Conservation (phyloP, 2,797 vertebrate species). For the Dendrocincla tyrannina region DNA sequence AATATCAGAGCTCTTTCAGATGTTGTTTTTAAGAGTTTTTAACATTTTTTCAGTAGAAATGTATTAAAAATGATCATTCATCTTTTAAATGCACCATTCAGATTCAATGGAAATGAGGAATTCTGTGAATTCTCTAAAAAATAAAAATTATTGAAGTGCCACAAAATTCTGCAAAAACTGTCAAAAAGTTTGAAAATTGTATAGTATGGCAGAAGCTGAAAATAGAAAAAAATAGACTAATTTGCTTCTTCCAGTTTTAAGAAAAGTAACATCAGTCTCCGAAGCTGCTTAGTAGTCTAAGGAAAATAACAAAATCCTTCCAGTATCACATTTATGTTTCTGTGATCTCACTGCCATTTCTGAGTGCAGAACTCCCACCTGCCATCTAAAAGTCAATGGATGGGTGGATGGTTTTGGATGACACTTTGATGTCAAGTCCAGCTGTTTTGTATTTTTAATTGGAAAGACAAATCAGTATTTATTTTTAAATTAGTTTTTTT, state of each 20-base stretch:
- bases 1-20: not conserved
- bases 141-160: not conserved
- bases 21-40: not conserved
- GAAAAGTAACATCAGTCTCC: not conserved
- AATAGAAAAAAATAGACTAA: not conserved
- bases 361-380: not conserved
- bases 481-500: not conserved
- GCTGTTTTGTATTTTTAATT: not conserved
- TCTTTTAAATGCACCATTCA: not conserved
- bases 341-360: not conserved
- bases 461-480: not conserved
- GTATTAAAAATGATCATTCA: not conserved
- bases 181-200: not conserved
- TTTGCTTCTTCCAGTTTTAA: not conserved
- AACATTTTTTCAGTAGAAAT: not conserved
- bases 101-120: not conserved
- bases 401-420: not conserved
- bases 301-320: not conserved
- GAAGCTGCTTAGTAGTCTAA: not conserved
- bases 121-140: not conserved
- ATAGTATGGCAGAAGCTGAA: not conserved
- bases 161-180: not conserved
- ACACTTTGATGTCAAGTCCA: not conserved
- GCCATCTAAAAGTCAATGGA: not conserved
- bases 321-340: not conserved